A percentile compares a stretch with the other conserved stretches of the same genome.
Conservation (phyloP, 2,797 vertebrate genomes). For the Chiloscyllium punctatum region DNA sequence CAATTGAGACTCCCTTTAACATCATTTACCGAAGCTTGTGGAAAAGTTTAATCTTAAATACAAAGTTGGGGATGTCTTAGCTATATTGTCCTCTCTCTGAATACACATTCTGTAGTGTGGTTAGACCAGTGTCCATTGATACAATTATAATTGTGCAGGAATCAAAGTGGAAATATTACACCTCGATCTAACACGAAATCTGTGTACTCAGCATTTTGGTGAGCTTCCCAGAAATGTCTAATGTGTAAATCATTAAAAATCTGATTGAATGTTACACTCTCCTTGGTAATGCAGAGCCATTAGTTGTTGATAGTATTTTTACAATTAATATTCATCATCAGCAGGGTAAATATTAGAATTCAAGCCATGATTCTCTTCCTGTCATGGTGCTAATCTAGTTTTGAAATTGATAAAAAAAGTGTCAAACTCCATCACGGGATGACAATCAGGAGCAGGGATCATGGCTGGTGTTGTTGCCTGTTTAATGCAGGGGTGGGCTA, state of each 20-base stretch:
- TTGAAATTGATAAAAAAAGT: conserved; percentile 21
- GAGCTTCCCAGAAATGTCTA: neutral
- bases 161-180: neutral
- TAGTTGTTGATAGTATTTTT: neutral
- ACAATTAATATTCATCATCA: neutral
- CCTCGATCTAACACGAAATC: neutral
- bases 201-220: neutral
- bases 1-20: neutral
- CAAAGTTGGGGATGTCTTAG: neutral
- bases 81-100: neutral
- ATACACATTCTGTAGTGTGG: neutral
- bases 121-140: too few species aligned
- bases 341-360: neutral
- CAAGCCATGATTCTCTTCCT: neutral
- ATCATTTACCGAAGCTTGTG: neutral
- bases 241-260: neutral
- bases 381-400: neutral
- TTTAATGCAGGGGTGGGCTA: neutral
- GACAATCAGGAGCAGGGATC: too few species aligned
- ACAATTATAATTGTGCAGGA: neutral
- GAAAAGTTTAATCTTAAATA: neutral
- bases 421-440: neutral
- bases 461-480: neutral
- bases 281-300: neutral
- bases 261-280: neutral